Evolutionary conservation across 2,113 vertebrate species (phyloP).

Genomic region (Salminus brasiliensis): DNA sequence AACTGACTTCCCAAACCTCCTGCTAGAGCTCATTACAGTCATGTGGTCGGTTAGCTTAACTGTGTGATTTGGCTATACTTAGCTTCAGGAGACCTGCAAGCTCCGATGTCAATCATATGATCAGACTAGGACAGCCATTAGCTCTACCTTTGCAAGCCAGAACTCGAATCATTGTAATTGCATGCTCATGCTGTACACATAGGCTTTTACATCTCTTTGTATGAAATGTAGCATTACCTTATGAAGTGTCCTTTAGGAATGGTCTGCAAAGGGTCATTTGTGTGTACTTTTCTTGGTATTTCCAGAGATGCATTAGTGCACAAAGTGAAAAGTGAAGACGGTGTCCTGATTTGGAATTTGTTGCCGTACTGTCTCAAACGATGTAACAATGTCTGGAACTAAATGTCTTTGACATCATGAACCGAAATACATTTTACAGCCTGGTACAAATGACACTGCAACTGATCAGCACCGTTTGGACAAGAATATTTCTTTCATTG

Average conservation of each 20-base stretch:
- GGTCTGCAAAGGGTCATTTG: not conserved
- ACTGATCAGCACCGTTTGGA: no score
- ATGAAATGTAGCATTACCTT: not conserved
- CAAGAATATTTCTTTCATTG: no score
- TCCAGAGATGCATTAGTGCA: not conserved
- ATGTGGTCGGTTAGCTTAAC: not conserved
- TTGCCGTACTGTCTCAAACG: not conserved
- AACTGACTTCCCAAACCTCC: conserved; percentile 13
- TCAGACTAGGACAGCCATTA: not conserved
- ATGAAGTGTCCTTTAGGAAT: not conserved
- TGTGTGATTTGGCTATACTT: conserved; percentile 34
- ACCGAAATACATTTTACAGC: not conserved
- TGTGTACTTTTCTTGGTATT: not conserved
- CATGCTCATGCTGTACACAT: no score
- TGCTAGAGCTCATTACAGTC: not conserved
- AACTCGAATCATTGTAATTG: not conserved
- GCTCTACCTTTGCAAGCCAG: no score
- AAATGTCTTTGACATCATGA: not conserved
- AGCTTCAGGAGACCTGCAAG: conserved; percentile 30
- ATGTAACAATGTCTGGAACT: not conserved
- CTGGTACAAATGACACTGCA: no score
- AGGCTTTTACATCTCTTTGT: not conserved
- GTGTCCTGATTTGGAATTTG: not conserved
- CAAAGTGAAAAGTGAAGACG: not conserved
- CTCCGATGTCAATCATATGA: conserved; percentile 31